Base-by-base conservation (phyloP, 2,888 invertebrate species). In the Anorthoa munda region DNA sequence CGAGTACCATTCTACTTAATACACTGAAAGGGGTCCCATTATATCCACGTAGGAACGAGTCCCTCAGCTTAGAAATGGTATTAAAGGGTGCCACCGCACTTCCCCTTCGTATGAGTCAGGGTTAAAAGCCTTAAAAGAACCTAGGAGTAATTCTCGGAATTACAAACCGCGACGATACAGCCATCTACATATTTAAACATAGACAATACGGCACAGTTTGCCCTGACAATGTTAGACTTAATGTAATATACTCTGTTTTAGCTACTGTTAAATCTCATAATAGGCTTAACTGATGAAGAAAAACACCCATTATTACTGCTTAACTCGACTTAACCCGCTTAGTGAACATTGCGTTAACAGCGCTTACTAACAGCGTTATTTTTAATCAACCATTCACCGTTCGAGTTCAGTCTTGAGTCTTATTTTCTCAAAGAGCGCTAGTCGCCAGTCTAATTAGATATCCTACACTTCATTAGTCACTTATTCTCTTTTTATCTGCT, bases 71-170 rank as follows among this genome's bases (percentile, higher is more conserved):
- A 66, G 72, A 79, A 83, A 85, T 74, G 66, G 71, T 69, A 76
- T 61, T 72, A 77, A 83, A 82, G 83, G 82, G 85, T 78, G 79
- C 70, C 61, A 70, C 79, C 84, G 76, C 79, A 76, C 64, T 83
- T 83, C 87, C 90, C 87, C 83, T 72, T 48, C 63, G 81, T 66
- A 83, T 90, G 88, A 90, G 75, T 90, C 90, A 90, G 87, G 77
- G 78, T 78, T 84, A 77, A 82, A 78, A 82, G 78, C 75, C 80
- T 85, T 66, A 78, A 76, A 70, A 81, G 69, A 78, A 61, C 45
- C 72, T 77, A 67, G 48, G 61, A 77, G 66, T 39, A 66, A 78
- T 71, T 71, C 73, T 18, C 45, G 64, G 74, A 67, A 65, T 60
- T 67, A 60, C 18, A 71, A 65, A 78, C 53, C 5, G 26, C 59